Evolutionary conservation across 64 coral and sea anemone genomes (phyloP), one percentile per base, ranked within the genome.

Genomic region (Hydrozoanthus tunicans): DNA sequence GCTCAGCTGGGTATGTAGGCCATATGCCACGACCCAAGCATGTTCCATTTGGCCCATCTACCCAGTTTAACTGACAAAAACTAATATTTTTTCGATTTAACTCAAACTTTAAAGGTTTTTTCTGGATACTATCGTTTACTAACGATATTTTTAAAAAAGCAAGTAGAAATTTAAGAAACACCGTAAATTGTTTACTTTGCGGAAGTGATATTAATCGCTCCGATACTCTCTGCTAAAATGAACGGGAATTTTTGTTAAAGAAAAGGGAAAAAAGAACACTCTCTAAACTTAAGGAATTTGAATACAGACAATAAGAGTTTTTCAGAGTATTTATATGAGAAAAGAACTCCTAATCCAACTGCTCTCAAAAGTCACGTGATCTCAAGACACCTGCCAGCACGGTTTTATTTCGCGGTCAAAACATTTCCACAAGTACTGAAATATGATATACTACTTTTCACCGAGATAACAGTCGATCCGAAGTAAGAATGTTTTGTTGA

Each of bases 341-440:
- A 12, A 20, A 26, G 5, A 3, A 10, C 9, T 12, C 9, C 9
- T 25, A 25, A 88, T 26, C 54, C n/a, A 88, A 73, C 25, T 74
- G 69, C 84, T 88, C 9, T 88, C 32, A 51, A 51, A 82, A 65
- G 32, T 61, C 69, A 88, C 84, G 84, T 74, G 84, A 75, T 11
- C 12, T 88, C 10, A 59, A 60, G 67, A 60, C 84, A 88, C 69
- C 84, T 88, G 84, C 74, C 84, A 75, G 7, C 12, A 25, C 17
- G 53, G 59, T 51, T 56, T 9, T 55, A 59, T 55, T 86, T 59
- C 55, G 84, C 53, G 69, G 7, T 74, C 55, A 27, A 60, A 88
- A 74, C 43, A 88, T 88, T 88, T 88, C 56, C 13, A 88, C 25
- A 88, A 59, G 11, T 88, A 59, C 84, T 25, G 84, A 9, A 59